Evolutionary conservation across 2,888 invertebrate genomes (phyloP).

Genomic region (Orchesella flavescens): DNA sequence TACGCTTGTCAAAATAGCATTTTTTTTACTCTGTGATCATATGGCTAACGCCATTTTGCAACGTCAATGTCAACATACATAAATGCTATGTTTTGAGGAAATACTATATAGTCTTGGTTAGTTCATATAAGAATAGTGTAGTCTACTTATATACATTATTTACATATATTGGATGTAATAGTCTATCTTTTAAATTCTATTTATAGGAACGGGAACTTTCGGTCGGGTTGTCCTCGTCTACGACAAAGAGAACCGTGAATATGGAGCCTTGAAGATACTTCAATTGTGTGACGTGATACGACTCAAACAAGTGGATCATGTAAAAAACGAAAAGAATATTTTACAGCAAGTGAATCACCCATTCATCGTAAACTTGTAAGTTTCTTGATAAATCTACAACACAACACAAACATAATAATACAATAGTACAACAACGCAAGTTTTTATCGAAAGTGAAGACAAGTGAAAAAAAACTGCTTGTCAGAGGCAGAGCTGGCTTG

Average conservation of each 20-base stretch:
- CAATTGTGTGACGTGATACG: slow-evolving; percentile 94
- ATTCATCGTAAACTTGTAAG: slow-evolving; percentile 95
- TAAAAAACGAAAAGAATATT: slow-evolving; percentile 96
- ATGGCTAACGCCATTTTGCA: not conserved
- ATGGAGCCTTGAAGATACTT: slow-evolving; percentile 94
- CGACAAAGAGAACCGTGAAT: slow-evolving; percentile 86
- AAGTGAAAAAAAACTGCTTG: too few species aligned
- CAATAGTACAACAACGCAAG: too few species aligned
- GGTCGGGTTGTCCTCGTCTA: slow-evolving; percentile 93
- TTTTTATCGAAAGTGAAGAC: too few species aligned
- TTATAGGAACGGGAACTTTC: slow-evolving; percentile 93
- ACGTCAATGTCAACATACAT: not conserved
- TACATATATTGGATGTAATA: not conserved
- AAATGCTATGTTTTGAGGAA: not conserved
- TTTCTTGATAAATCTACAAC: slow-evolving; percentile 68
- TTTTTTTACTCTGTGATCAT: too few species aligned
- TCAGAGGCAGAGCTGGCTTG: too few species aligned
- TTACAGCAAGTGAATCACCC: slow-evolving; percentile 93
- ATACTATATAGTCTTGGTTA: not conserved
- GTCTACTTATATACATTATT: too few species aligned
- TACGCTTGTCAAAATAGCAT: too few species aligned
- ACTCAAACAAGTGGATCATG: slow-evolving; percentile 96
- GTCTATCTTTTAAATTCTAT: not conserved
- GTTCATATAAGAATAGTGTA: too few species aligned
- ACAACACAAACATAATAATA: too few species aligned